Percentiles rank a stretch among this genome's conserved stretches.
These are phyloP conservation scores for Rallus limicola DNA, from an alignment of 2,113 vertebrate species.

Conservation along the genomic window DNA sequence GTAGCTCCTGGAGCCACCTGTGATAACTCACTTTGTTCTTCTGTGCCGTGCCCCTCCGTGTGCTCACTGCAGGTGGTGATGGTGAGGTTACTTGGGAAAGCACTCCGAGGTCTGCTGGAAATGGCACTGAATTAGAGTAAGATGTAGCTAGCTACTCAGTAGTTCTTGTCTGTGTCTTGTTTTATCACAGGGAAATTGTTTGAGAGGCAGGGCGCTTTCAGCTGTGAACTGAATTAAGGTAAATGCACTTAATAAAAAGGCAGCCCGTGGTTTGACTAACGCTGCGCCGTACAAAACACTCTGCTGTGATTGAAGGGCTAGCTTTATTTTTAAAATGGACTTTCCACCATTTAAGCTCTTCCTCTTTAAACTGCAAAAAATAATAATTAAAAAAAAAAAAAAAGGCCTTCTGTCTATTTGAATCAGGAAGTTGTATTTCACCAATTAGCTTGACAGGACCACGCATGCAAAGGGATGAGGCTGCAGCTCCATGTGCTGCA, in stretches of 20 bases:
- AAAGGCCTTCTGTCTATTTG: background rate
- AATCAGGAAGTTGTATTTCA: background rate
- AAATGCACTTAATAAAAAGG: background rate
- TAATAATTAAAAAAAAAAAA: background rate
- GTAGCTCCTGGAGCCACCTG: background rate
- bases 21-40: background rate
- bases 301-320: background rate
- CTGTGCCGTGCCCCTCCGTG: background rate
- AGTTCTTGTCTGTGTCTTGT: background rate
- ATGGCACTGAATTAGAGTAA: too few relatives aligned
- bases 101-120: background rate
- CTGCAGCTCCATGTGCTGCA: background rate
- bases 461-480: background rate
- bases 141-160: background rate
- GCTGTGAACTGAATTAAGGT: background rate
- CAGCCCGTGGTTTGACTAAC: background rate
- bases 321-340: background rate
- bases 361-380: background rate
- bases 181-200: background rate
- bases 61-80: background rate
- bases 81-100: background rate
- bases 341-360: background rate
- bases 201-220: background rate
- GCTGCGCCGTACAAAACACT: accelerated
- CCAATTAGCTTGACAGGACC: background rate